Evolutionary conservation across 2,113 vertebrate species (phyloP).

Genomic region (Telmatochromis bifrenatus): DNA sequence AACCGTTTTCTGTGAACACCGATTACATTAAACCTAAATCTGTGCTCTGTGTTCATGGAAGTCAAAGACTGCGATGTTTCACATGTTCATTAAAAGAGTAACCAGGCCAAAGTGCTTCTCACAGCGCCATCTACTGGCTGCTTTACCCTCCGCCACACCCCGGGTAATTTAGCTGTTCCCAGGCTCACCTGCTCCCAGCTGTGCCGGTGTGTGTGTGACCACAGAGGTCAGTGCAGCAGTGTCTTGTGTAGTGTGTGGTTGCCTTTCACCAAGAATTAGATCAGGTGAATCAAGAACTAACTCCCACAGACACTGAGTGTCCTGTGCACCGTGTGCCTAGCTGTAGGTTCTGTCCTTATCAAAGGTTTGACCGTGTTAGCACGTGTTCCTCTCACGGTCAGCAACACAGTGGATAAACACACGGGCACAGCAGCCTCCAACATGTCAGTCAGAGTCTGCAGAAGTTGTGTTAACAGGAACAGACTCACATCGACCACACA

Average conservation of each 20-base stretch:
- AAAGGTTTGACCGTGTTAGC: background rate
- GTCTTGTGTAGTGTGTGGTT: background rate
- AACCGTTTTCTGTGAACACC: fast-evolving
- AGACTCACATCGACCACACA: background rate
- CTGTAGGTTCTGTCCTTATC: background rate
- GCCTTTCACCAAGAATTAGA: background rate
- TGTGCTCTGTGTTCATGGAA: background rate
- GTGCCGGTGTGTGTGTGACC: background rate
- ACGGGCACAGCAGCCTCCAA: background rate
- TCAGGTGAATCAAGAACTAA: too few relatives aligned
- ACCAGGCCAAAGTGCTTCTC: background rate
- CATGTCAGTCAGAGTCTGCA: background rate
- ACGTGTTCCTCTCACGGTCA: background rate
- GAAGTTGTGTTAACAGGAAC: background rate
- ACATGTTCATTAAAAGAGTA: background rate
- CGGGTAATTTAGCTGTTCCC: background rate
- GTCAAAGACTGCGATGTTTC: background rate
- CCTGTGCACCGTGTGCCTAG: fast-evolving
- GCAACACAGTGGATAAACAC: too few relatives aligned
- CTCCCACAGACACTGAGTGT: background rate
- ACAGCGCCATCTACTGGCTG: background rate
- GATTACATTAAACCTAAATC: background rate
- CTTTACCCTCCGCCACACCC: background rate
- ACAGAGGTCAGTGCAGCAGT: background rate
- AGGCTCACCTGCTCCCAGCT: background rate